These are phyloP conservation scores for Plectus sambesii DNA, from an alignment of 1,140 invertebrate species.

Conservation along the genomic window DNA sequence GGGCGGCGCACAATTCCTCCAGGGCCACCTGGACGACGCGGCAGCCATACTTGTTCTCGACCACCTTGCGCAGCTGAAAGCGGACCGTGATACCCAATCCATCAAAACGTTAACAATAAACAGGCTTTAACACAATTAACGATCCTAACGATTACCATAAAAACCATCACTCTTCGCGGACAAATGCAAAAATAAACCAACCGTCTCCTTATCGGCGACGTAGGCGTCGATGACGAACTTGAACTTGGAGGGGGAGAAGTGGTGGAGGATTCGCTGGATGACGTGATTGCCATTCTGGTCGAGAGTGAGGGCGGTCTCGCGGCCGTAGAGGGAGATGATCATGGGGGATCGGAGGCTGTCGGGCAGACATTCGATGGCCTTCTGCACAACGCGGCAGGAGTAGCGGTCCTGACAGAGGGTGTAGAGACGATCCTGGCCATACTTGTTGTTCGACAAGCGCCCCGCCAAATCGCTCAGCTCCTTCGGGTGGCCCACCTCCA, in stretches of 20 bases:
- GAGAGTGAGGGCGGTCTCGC: constrained; percentile 15
- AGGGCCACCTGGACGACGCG: constrained; percentile 21
- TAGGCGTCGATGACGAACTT: constrained; percentile 1
- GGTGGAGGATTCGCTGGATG: constrained; percentile 17
- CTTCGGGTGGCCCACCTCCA: no score
- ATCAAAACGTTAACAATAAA: no score
- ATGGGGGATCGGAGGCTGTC: not conserved
- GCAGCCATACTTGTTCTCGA: constrained; percentile 25
- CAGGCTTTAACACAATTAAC: no score
- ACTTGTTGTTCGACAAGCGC: constrained; percentile 1
- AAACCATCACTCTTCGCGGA: no score
- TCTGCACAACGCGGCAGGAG: constrained; percentile 25
- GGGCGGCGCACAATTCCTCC: constrained; percentile 14
- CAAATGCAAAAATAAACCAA: no score
- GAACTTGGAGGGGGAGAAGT: constrained; percentile 4
- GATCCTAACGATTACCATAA: no score
- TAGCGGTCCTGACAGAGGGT: constrained; percentile 20
- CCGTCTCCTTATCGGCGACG: constrained; percentile 5
- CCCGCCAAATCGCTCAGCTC: no score
- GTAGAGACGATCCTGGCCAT: constrained; percentile 11
- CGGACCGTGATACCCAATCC: no score
- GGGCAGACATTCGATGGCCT: constrained; percentile 18
- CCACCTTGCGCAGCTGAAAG: constrained; percentile 12
- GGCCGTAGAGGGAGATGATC: constrained; percentile 10
- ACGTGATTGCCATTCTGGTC: constrained; percentile 30